Base-by-base conservation (phyloP, 2,888 invertebrate species). In the Drosophila melanosoma region DNA sequence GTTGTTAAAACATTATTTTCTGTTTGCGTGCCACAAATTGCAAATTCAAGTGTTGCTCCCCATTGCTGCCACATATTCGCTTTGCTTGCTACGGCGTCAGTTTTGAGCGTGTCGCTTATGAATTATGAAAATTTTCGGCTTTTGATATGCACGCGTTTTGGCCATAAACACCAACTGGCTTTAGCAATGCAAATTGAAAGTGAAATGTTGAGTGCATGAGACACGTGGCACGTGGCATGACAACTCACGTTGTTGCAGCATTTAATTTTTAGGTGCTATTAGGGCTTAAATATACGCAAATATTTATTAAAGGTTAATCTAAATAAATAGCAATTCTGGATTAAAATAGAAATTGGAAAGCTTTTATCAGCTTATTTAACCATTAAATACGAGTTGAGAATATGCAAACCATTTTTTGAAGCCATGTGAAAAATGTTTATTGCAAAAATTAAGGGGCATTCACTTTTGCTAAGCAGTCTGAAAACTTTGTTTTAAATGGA, bases 161-260 rank as follows among this genome's bases (percentile, higher is more conserved):
- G 77, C 84, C 84, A 87, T 85, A 85, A 85, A 87, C 82, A 81
- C 76, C 71, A 26, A 38, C 56, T 57, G 77, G 82, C 71, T 79
- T 85, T 82, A 80, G 78, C 64, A 69, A 77, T 72, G 80, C 83
- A 85, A 87, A 85, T 85, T 85, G 85, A 87, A 85, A 85, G 83
- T 87, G 85, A 87, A 85, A 87, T 83, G 83, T 72, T 72, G 72
- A 83, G 78, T 69, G 66, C 32, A 49, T 48, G 45, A 7, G 40
- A 59, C 64, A 40, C 64, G 68, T 60, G 67, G 69, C 74, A 69
- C 65, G 80, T 29, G 56, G 40, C 66, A 65, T 56, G 64, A 67
- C 73, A 69, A 64, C 76, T 53, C 20, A 29, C 17, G 26, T 3
- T 56, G n/a, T n/a, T 56, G n/a, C 26, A 29, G n/a, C 38, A 15